Base-by-base conservation (phyloP, 2,113 vertebrate species). In the Hippocampus barbouri region DNA sequence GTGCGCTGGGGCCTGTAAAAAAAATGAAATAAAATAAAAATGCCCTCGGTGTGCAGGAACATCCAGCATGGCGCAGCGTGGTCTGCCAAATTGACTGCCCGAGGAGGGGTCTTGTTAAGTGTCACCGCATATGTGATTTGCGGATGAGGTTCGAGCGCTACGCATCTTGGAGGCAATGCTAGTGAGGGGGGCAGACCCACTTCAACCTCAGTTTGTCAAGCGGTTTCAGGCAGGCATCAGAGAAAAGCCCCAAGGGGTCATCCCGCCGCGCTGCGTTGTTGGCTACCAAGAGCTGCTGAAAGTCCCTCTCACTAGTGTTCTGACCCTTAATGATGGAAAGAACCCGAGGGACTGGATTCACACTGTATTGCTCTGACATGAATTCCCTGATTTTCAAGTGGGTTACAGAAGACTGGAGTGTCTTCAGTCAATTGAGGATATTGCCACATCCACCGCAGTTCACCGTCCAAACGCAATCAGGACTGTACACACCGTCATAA, bases 291-390 rank as follows among this genome's bases (percentile, higher is more conserved):
- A 83, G 86, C 78, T 8, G 79, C 85, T 80, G 83, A 88, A 91
- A 85, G 86, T 81, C 86, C 78, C 84, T 88, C 88, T 90, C 91
- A 90, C 90, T 90, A 89, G 89, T 90, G 88, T 86, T 88, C 85
- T 89, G 90, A 84, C 89, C 91, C 88, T 85, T 86, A 82, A 88
- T 93, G 90, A 93, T 92, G 89, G 89, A 91, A 91, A 83, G 83
- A 84, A 91, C 90, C 89, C 85, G 86, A 89, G 91, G 90, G 90
- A 92, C 81, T 87, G 60, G 84, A 87, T 80, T 90, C 81, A 88
- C 77, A 85, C 79, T 80, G 78, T 87, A 83, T 85, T 80, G 83
- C 76, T 80, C 85, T 87, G 88, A 91, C 89, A 90, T 90, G 88
- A 76, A 89, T 89, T 91, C 90, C 86, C 85, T 87, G 89, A 90